Evolutionary conservation across 37 sponge, comb jelly and placozoan species (phyloP), one percentile per base, ranked within the genome.

Genomic region (Lycopodina hypogea): DNA sequence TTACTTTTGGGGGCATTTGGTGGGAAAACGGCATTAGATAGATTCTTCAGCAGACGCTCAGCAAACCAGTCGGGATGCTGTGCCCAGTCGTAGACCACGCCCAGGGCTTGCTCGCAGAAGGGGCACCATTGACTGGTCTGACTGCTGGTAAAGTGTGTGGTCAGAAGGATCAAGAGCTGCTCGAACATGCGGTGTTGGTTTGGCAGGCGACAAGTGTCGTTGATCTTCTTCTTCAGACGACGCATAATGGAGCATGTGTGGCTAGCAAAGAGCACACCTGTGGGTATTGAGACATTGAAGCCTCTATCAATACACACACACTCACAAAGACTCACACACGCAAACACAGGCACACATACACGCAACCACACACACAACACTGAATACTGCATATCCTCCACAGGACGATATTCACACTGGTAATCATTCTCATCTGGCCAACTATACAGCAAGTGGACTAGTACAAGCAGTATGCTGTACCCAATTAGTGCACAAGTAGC

Each of bases 101-200:
- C 73, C 32, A 96, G 79, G 9, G 94, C 97, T 52, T 97, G 86
- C 51, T 93, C 91, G 7, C 90, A 89, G 56, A 97, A 68, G 6
- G 90, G 83, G 0, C 42, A 56, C 97, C 97, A 97, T 32, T 82
- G 87, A 19, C 38, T 63, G 36, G 56, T 59, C 7, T 41, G 17
- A 2, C 0, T 8, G 29, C 75, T 52, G 0, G 62, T 71, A 4
- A 92, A n/a, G 19, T 59, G 30, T 14, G 23, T 34, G 41, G 41
- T 22, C 35, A 86, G 57, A 17, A 90, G 42, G 15, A 11, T 19
- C 14, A 30, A 23, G n/a, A 91, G 24, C 58, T 83, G 71, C 21
- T 76, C 39, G 71, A 91, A 83, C 53, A 91, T 28, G 1, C 22
- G 62, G 59, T 91, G 92, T 9, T 23, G 32, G n/a, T 19, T 22